Base-by-base conservation (phyloP, 1,140 invertebrate species). In the Drosophila hydei region DNA sequence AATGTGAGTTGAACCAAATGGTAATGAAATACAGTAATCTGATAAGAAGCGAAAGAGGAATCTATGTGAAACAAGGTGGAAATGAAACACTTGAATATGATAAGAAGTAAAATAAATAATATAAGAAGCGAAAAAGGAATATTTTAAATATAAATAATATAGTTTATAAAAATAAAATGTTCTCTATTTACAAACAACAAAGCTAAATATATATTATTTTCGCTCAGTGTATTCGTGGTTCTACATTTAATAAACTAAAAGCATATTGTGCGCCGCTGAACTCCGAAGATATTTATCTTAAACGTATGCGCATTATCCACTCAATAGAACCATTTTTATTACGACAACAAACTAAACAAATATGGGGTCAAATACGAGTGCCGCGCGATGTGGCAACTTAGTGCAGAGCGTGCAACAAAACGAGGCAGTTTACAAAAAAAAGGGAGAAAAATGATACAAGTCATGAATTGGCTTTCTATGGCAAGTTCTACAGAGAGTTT, bases 211-310 rank as follows among this genome's bases (percentile, higher is more conserved):
- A 3, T 11, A 33, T 7, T 42, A 23, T 63, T 58, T 63, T 81
- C 40, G 27, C 5, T 9, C 56, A 73, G 80, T 88, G 83, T 25
- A 73, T 11, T 9, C 12, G 2, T 21, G 30, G 50, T 12, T 59
- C 42, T n/a, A 87, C 64, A 78, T 87, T 83, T 87, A 87, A 88
- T 87, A 87, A 83, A 62, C 83, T 87, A 88, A 87, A 88, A 88
- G 83, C 83, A 75, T 88, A 42, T 9, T 12, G 40, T 14, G 60
- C n/a, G 50, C 23, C 21, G 42, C 50, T 23, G 27, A 48, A 76
- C 77, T 69, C 63, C 30, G 45, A 75, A 87, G 83, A 87, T 87
- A 87, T 87, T 85, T 88, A 87, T 87, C 83, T 83, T 83, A 88
- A 87, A 73, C 83, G 73, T 81, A 73, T 70, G 83, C 75, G 52